Evolutionary conservation across 2,797 vertebrate genomes (phyloP), one percentile per base, ranked within the genome.

Genomic region (Tenualosa ilisha): DNA sequence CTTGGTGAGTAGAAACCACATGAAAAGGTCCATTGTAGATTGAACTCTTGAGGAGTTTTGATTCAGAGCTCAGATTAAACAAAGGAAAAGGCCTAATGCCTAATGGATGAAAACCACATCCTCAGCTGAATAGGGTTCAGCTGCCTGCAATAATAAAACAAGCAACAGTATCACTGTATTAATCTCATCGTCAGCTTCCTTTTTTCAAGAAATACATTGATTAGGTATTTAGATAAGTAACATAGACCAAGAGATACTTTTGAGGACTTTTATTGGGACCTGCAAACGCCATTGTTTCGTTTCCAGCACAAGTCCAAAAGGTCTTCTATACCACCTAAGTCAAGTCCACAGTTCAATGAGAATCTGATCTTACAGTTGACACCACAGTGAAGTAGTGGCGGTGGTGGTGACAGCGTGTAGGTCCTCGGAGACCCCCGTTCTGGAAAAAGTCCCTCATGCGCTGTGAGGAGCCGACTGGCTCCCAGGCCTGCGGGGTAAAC

Each of bases 401-500:
- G 63, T 68, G 63, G 26, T 68, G 37, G 72, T 46, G 72, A 79
- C 40, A 46, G 40, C 17, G 17, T 79, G 17, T 22, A 6, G 72
- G 37, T 79, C 72, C 12, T 22, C 5, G 6, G 37, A 43, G 68
- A 22, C 15, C 5, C 72, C 72, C 9, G 3, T 17, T 7, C 40
- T 17, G 6, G 40, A 79, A 37, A 46, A 90, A 87, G 91, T 93
- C 90, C 88, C 87, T 89, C 89, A 88, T 84, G 72, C 87, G 87
- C 89, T 85, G 89, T 86, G 92, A 90, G 89, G 86, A 90, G 84
- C 82, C 54, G 54, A 3, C 54, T 90, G 84, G 63, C 43, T 0
- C 88, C 65, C 65, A 46, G 87, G 26, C 54, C 86, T 54, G 88
- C 86, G 90, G 86, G 81, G 82, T 91, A 89, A 93, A 92, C 89